Base-by-base conservation (phyloP, 2,888 invertebrate genomes). In the Lordiphosa andalusiaca region DNA sequence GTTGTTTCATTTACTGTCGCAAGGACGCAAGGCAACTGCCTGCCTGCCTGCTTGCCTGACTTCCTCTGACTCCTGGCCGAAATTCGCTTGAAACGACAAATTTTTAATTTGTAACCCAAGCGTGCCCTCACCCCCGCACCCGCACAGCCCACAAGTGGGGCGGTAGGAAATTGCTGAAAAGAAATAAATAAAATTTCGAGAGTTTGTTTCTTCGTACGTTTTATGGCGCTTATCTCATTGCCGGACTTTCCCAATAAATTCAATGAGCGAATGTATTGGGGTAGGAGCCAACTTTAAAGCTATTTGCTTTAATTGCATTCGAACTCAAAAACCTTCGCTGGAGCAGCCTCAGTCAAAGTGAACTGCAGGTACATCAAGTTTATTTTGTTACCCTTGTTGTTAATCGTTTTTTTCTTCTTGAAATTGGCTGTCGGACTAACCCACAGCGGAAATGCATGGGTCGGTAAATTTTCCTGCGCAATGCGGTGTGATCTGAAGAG, bases 51-150 rank as follows among this genome's bases (percentile, higher is more conserved):
- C 52, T 40, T 21, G 51, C 44, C 51, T 60, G 60, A 60, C 60
- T 60, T 60, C 39, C 59, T 51, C 49, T 41, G 55, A 40, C 67
- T 53, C 53, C 47, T 58, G 60, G 40, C 50, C 56, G 64, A 64
- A 58, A 69, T 69, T 56, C 71, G 71, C 73, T 67, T 63, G 64
- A 71, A 69, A 68, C 57, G 76, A 73, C 80, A 83, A 71, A 70
- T 76, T 75, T 78, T 70, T 80, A 83, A 83, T 83, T 78, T 78
- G 83, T 75, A 62, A 53, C 61, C 71, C 51, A 47, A 48, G 58
- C 59, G 58, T 57, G 66, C 53, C 50, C 7, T 46, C 57, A 41
- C 59, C 49, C 67, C 46, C 54, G 40, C 61, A 56, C 13, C 51
- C 36, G 4, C 58, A 41, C 40, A n/a, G 9, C 25, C 30, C 30